A percentile compares a stretch with the other conserved stretches of the same genome.
Evolutionary conservation across 2,888 invertebrate species (phyloP).

Genomic region (Darwinula stevensoni): DNA sequence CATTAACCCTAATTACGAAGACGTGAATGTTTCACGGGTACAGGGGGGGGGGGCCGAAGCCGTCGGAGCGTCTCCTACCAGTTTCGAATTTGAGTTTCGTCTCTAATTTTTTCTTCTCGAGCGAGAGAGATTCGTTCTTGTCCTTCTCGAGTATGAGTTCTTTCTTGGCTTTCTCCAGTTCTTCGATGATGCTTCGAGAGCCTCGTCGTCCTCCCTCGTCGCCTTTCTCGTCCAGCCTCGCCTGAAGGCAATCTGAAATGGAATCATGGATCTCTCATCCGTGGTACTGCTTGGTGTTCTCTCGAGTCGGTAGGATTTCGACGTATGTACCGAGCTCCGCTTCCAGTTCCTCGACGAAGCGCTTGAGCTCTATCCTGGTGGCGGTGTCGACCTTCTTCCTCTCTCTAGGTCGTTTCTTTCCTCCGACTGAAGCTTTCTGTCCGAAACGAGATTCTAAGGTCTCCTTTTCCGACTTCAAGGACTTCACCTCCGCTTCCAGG

Average conservation of each 20-base stretch:
- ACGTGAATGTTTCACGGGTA: no score
- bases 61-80: no score
- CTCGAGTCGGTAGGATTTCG: no score
- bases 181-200: no score
- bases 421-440: conserved; percentile 19
- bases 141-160: no score
- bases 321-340: conserved; percentile 52
- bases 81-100: no score
- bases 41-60: no score
- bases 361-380: conserved; percentile 21
- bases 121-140: no score
- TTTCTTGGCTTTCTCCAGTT: no score
- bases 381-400: conserved; percentile 10
- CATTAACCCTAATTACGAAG: no score
- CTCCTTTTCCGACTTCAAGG: neutral
- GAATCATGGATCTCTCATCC: conserved; percentile 15
- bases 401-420: conserved; percentile 21
- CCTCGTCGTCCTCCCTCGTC: conserved; percentile 6
- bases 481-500: neutral
- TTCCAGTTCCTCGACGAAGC: conserved; percentile 59
- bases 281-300: conserved; percentile 6
- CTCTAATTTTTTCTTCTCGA: no score
- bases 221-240: conserved; percentile 15
- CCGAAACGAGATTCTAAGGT: no score
- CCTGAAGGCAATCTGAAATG: conserved; percentile 5